phyloP scores from a whole-genome alignment of 1,140 invertebrate species.

The Bombyx mandarina region DNA sequence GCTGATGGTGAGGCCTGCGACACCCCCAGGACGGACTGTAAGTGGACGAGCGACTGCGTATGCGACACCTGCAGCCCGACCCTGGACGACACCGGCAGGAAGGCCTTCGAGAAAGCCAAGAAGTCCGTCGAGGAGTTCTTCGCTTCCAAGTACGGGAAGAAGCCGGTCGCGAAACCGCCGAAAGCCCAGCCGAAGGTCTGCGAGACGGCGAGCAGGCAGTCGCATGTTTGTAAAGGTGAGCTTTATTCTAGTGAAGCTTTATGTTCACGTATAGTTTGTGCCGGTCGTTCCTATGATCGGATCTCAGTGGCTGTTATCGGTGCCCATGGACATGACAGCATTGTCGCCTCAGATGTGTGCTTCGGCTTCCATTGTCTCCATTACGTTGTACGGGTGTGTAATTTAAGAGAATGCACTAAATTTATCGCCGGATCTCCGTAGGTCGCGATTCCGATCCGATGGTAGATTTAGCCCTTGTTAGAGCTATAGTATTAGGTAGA shows the following conservation, averaged over 20 bases:
- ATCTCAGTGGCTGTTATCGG: not conserved
- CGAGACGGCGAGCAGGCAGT: constrained; percentile 45
- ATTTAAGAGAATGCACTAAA: no score
- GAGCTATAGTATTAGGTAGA: no score
- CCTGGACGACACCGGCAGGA: constrained; percentile 39
- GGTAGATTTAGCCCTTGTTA: no score
- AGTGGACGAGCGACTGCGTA: constrained; percentile 54
- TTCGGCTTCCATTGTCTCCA: no score
- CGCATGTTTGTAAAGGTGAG: constrained; percentile 60
- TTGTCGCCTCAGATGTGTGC: no score
- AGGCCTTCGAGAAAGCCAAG: constrained; percentile 29
- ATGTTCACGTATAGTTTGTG: not conserved
- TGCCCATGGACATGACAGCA: no score
- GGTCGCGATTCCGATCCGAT: no score
- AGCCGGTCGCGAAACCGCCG: constrained; percentile 16
- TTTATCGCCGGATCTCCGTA: no score
- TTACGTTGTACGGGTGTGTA: no score
- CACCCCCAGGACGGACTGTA: constrained; percentile 48
- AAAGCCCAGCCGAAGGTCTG: constrained; percentile 36
- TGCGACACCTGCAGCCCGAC: constrained; percentile 41
- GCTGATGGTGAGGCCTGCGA: constrained; percentile 49
- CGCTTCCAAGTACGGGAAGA: constrained; percentile 27
- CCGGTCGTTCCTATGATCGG: not conserved
- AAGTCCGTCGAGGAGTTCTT: constrained; percentile 20
- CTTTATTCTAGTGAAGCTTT: not conserved